These are phyloP conservation scores for Halisarca cf. caerulea DNA, from an alignment of 37 sponge, comb jelly and placozoan species.

Conservation along the genomic window DNA sequence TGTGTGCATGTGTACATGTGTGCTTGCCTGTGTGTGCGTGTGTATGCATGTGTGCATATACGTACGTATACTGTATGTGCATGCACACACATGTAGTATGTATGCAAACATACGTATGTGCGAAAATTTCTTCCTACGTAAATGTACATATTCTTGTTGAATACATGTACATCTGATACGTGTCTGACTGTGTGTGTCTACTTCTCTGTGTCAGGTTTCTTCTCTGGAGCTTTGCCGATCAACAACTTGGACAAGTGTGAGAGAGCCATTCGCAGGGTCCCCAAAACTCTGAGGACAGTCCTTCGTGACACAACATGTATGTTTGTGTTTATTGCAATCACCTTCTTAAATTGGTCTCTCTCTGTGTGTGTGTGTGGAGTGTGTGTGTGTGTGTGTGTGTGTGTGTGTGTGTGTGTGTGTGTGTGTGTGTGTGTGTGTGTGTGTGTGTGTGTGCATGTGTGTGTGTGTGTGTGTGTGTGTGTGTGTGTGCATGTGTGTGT, in stretches of 20 bases:
- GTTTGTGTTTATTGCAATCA: not conserved
- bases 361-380: not conserved
- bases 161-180: not conserved
- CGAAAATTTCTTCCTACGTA: too few relatives aligned
- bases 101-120: too few relatives aligned
- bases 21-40: too few relatives aligned
- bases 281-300: constrained; percentile 46
- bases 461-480: too few relatives aligned
- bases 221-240: constrained; percentile 44
- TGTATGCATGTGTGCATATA: too few relatives aligned
- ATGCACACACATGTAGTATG: not conserved
- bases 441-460: not conserved
- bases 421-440: not conserved
- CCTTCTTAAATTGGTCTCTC: not conserved
- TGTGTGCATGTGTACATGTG: too few relatives aligned
- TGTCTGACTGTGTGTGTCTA: not conserved
- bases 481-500: too few relatives aligned
- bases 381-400: not conserved
- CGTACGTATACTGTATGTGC: not conserved
- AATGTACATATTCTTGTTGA: too few relatives aligned
- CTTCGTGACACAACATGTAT: constrained; percentile 43
- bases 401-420: not conserved
- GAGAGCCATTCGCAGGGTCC: constrained; percentile 34
- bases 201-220: constrained; percentile 34
- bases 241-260: constrained; percentile 35